Conservation (phyloP, 37 sponge, comb jelly and placozoan genomes). For the Amphimedon queenslandica region DNA sequence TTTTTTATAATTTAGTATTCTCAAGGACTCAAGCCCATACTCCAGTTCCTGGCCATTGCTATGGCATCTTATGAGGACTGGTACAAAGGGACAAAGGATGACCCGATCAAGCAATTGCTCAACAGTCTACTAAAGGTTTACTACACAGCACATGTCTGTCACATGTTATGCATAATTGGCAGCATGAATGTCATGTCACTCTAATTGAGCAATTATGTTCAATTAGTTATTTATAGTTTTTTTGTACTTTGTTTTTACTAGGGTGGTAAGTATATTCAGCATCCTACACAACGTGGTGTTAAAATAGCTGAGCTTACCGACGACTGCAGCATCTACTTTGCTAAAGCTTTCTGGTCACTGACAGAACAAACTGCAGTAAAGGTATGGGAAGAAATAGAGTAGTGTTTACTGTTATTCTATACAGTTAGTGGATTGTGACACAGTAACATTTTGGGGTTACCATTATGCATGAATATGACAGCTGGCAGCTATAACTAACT, state of each 20-base stretch:
- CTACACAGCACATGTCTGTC: neutral
- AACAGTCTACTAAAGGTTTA: slow-evolving; percentile 25
- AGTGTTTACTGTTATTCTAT: no score
- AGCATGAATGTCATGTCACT: no score
- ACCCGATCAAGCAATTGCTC: slow-evolving; percentile 44
- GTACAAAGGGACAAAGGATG: slow-evolving; percentile 33
- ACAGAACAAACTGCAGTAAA: slow-evolving; percentile 42
- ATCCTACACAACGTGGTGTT: slow-evolving; percentile 57
- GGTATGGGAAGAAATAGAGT: no score
- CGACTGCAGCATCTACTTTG: slow-evolving; percentile 52
- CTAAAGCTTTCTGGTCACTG: slow-evolving; percentile 87
- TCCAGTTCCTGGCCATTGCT: slow-evolving; percentile 55
- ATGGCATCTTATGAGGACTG: slow-evolving; percentile 87
- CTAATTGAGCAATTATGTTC: no score
- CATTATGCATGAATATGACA: no score
- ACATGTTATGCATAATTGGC: no score
- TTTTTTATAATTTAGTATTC: slow-evolving; percentile 54
- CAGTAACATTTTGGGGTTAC: no score
- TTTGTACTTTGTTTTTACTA: neutral
- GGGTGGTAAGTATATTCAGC: slow-evolving; percentile 40
- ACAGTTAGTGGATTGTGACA: no score
- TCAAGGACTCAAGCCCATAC: slow-evolving; percentile 29
- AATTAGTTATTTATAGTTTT: no score
- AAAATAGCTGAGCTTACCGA: slow-evolving; percentile 68
- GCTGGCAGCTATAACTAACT: no score